These are phyloP conservation scores for Fulmarus glacialis DNA, from an alignment of 2,113 vertebrate genomes.

Conservation along the genomic window DNA sequence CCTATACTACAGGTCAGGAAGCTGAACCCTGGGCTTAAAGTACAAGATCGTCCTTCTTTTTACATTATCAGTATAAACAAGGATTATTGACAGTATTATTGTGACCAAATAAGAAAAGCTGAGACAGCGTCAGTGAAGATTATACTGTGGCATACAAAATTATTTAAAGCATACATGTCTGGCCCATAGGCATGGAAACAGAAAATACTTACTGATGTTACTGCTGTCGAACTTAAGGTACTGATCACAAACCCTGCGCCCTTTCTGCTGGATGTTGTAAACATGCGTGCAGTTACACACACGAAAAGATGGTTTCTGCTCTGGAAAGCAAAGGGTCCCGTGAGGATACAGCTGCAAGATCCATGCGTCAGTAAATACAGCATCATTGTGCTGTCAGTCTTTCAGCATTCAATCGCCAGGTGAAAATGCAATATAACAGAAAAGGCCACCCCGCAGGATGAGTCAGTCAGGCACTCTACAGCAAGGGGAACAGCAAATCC, in stretches of 20 bases:
- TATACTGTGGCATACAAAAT: background rate
- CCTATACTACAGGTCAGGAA: constrained; percentile 12
- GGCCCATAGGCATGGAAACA: background rate
- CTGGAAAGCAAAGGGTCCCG: background rate
- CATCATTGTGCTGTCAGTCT: background rate
- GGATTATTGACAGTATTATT: constrained; percentile 11
- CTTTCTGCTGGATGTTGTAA: background rate
- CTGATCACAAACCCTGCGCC: background rate
- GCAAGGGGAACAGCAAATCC: constrained; percentile 9
- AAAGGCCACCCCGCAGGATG: background rate
- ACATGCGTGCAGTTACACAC: background rate
- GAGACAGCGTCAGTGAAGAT: background rate
- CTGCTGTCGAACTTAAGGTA: background rate
- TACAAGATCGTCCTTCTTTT: background rate
- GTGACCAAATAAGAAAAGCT: background rate
- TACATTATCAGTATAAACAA: constrained; percentile 33
- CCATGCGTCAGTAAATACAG: background rate
- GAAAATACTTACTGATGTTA: background rate
- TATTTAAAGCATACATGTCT: background rate
- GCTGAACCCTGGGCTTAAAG: background rate
- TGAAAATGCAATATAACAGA: constrained; percentile 4
- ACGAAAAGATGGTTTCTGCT: background rate
- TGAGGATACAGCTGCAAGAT: background rate
- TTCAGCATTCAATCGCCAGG: background rate
- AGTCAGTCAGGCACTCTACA: background rate